Percentiles rank a stretch among this genome's conserved stretches.
Evolutionary conservation across 2,888 invertebrate species (phyloP).

Genomic region (Neoaliturus tenellus): DNA sequence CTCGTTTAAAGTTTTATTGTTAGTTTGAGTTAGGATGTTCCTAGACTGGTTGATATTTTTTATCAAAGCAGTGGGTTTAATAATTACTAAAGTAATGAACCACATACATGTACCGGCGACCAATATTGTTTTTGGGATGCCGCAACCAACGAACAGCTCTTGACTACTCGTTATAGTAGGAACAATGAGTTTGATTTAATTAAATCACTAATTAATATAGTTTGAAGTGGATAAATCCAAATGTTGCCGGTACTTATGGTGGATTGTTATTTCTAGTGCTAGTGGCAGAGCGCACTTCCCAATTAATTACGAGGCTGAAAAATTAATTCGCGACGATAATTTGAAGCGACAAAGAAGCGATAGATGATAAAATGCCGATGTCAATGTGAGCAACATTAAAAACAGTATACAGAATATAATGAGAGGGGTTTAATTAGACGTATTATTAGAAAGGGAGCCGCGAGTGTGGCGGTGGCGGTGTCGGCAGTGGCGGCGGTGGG

Average conservation of each 20-base stretch:
- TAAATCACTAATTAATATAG: slow-evolving; percentile 51
- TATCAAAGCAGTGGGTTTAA: too few relatives aligned
- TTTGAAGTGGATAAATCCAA: slow-evolving; percentile 41
- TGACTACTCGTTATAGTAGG: slow-evolving; percentile 1
- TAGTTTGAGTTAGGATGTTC: too few relatives aligned
- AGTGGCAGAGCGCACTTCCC: slow-evolving; percentile 1
- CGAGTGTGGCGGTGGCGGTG: not conserved
- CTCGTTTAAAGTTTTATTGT: too few relatives aligned
- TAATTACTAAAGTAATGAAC: slow-evolving; percentile 16
- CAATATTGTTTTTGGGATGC: not conserved
- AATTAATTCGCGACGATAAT: not conserved
- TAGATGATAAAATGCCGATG: slow-evolving; percentile 15
- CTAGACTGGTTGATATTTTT: too few relatives aligned
- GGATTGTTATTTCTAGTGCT: slow-evolving; percentile 33
- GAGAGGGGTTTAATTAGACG: slow-evolving; percentile 40
- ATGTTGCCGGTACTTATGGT: slow-evolving; percentile 35
- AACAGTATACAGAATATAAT: slow-evolving; percentile 33
- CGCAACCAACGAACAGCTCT: slow-evolving; percentile 4
- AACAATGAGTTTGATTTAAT: slow-evolving; percentile 41
- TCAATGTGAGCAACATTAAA: slow-evolving; percentile 22
- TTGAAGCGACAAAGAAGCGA: slow-evolving; percentile 8
- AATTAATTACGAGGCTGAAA: slow-evolving; percentile 32
- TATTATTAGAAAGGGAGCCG: slow-evolving; percentile 34
- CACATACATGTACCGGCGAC: not conserved
- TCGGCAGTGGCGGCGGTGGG: not conserved